Conservation (phyloP, 2,888 invertebrate genomes). For the Microplitis deprimator region DNA sequence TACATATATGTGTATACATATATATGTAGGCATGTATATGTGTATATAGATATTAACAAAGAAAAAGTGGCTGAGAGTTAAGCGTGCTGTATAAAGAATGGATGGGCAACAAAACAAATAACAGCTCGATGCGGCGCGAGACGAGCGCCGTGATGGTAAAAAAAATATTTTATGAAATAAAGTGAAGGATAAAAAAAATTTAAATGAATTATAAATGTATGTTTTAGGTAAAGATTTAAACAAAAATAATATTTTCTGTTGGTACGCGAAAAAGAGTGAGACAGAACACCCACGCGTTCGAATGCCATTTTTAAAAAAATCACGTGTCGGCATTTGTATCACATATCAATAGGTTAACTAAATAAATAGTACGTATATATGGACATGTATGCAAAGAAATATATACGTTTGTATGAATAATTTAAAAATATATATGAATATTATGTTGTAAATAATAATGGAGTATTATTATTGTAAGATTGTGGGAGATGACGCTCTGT, state of each 20-base stretch:
- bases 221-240: background rate
- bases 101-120: slow-evolving; percentile 41
- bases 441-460: background rate
- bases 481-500: slow-evolving; percentile 61
- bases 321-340: slow-evolving; percentile 60
- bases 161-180: background rate
- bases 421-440: no score
- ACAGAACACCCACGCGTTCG: slow-evolving; percentile 46
- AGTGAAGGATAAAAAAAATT: background rate
- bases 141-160: slow-evolving; percentile 14
- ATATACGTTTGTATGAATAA: no score
- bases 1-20: background rate
- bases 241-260: slow-evolving; percentile 30
- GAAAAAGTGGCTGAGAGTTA: background rate
- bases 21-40: background rate
- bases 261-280: slow-evolving; percentile 42
- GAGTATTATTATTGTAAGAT: slow-evolving; percentile 50
- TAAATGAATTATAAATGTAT: no score
- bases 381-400: background rate
- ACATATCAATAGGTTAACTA: slow-evolving; percentile 60
- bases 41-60: background rate
- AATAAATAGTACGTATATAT: slow-evolving; percentile 45
- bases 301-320: slow-evolving; percentile 55
- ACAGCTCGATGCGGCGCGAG: slow-evolving; percentile 29
- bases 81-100: slow-evolving; percentile 25